Percentiles rank a stretch among this genome's conserved stretches.
Evolutionary conservation across 2,113 vertebrate species (phyloP).

Genomic region (Miniopterus natalensis): DNA sequence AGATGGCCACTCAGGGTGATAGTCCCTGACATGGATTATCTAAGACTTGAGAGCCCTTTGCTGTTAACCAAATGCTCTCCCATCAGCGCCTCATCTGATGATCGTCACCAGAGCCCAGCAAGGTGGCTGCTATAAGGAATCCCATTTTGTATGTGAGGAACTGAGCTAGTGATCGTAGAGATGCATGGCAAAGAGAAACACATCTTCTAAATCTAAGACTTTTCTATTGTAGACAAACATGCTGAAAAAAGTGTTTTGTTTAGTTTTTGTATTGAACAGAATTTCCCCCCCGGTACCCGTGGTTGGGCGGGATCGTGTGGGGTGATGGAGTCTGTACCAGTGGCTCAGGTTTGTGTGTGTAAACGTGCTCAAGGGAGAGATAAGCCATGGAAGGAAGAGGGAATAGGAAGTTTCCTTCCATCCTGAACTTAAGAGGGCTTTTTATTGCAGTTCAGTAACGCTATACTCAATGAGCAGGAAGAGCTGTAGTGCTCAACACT

Average conservation of each 20-base stretch:
- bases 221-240: background rate
- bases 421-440: background rate
- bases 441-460: background rate
- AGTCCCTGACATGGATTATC: background rate
- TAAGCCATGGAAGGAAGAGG: background rate
- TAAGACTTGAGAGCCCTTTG: background rate
- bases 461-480: background rate
- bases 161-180: background rate
- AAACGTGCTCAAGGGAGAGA: background rate
- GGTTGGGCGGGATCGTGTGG: background rate
- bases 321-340: background rate
- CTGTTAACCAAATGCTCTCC: background rate
- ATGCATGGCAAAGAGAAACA: background rate
- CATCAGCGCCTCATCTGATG: background rate
- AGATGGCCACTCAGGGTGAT: accelerated
- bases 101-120: background rate
- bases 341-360: background rate
- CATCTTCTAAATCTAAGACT: background rate
- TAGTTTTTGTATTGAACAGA: background rate
- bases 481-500: background rate
- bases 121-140: background rate
- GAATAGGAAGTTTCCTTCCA: background rate
- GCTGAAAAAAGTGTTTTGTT: background rate
- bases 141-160: background rate
- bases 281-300: background rate